Conservation (phyloP, 2,113 vertebrate genomes). For the Nibea coibor region DNA sequence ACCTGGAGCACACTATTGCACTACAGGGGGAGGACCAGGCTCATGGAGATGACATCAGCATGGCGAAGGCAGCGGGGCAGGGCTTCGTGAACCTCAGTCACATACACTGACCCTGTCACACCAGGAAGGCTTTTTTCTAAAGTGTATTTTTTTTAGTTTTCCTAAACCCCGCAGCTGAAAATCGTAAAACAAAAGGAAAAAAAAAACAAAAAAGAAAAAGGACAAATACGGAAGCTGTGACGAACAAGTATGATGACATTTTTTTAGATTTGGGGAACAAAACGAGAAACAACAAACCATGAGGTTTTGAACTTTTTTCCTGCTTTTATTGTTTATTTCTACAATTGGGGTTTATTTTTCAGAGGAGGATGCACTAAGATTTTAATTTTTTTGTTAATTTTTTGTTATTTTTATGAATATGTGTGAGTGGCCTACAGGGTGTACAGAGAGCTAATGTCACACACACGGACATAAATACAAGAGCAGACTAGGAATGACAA, state of each 20-base stretch:
- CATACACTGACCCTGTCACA: constrained; percentile 96
- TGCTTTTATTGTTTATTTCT: constrained; percentile 93
- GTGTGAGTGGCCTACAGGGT: constrained; percentile 91
- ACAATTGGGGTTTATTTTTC: constrained; percentile 81
- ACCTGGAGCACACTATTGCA: constrained; percentile 93
- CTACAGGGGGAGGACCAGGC: constrained; percentile 88
- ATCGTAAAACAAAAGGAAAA: constrained; percentile 74
- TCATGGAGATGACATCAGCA: constrained; percentile 74
- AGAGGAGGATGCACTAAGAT: constrained; percentile 98
- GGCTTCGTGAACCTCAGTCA: constrained; percentile 92
- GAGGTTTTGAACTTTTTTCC: constrained; percentile 87
- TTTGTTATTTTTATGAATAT: constrained; percentile 84
- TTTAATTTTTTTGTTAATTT: constrained; percentile 91
- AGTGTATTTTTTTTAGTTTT: constrained; percentile 86
- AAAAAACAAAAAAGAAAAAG: constrained; percentile 76
- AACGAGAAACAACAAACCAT: constrained; percentile 76
- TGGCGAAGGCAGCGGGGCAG: constrained; percentile 74
- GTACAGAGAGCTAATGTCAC: constrained; percentile 72
- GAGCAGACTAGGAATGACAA: constrained; percentile 84
- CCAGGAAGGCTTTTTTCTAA: constrained; percentile 88
- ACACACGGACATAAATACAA: constrained; percentile 57
- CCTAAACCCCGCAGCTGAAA: constrained; percentile 88
- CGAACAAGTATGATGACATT: constrained; percentile 74
- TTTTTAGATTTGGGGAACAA: constrained; percentile 94
- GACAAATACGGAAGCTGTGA: constrained; percentile 81